Evolutionary conservation across 2,113 vertebrate species (phyloP).

Genomic region (Catagonus wagneri): DNA sequence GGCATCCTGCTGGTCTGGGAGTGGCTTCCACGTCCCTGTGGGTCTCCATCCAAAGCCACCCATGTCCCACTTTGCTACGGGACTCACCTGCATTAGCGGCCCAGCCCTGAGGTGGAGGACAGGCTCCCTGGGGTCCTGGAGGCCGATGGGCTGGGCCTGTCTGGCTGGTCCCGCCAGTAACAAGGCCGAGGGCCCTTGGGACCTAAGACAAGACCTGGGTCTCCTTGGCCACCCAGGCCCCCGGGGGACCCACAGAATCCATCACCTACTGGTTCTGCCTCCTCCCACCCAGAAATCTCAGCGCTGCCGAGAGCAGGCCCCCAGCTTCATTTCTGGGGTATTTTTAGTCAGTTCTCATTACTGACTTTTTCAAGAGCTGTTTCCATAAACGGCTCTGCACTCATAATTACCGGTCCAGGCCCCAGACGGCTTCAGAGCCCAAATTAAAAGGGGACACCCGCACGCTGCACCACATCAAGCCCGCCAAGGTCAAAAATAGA

Average conservation of each 20-base stretch:
- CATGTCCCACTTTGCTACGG: not conserved
- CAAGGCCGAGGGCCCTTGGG: not conserved
- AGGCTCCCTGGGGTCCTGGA: not conserved
- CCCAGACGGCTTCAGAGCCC: constrained; percentile 60
- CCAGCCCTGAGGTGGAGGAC: not conserved
- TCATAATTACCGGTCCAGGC: constrained; percentile 65
- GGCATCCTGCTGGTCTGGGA: not conserved
- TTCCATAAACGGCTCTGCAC: constrained; percentile 71
- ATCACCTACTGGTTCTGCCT: not conserved
- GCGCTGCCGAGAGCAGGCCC: not conserved
- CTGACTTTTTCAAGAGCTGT: constrained; percentile 25
- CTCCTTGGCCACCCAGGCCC: not conserved
- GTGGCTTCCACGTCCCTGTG: not conserved
- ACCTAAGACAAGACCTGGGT: not conserved
- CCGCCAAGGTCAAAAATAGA: constrained; percentile 53
- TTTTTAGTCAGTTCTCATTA: constrained; percentile 49
- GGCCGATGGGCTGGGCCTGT: not conserved
- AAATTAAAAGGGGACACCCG: constrained; percentile 75
- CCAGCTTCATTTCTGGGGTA: not conserved
- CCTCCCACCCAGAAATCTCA: constrained; percentile 50
- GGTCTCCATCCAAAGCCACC: not conserved
- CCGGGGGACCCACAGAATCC: fast-evolving
- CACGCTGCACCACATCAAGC: constrained; percentile 72
- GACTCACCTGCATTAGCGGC: not conserved
- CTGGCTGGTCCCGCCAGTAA: not conserved